Percentiles rank a stretch among this genome's conserved stretches.
These are phyloP conservation scores for Noctua janthe DNA, from an alignment of 2,888 invertebrate species.

Conservation along the genomic window DNA sequence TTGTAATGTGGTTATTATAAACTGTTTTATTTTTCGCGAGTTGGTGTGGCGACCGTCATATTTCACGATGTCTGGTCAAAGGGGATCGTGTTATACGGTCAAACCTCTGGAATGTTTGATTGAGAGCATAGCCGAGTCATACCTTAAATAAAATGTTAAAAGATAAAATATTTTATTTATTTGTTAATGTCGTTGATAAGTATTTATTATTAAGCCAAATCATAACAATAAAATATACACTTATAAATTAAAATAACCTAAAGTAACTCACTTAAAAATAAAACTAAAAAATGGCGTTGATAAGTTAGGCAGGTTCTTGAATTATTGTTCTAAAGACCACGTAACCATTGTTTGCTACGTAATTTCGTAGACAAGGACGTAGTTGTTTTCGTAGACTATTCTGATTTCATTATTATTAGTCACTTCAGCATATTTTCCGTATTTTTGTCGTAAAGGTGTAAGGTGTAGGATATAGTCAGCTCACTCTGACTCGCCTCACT, in stretches of 20 bases:
- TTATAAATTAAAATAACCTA: no score
- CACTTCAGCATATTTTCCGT: not conserved
- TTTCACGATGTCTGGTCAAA: constrained; percentile 82
- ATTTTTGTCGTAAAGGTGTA: constrained; percentile 11
- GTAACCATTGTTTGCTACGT: not conserved
- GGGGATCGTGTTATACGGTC: constrained; percentile 73
- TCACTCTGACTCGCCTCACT: constrained; percentile 37
- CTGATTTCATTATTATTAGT: constrained; percentile 4
- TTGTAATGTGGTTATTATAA: constrained; percentile 73
- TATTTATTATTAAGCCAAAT: no score
- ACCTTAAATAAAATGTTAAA: constrained; percentile 60
- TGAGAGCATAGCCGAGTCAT: constrained; percentile 62
- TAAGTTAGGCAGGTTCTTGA: constrained; percentile 31
- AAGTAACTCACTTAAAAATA: no score
- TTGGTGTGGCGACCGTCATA: constrained; percentile 81
- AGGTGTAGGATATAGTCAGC: not conserved
- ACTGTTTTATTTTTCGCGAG: constrained; percentile 79
- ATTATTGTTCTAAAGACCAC: constrained; percentile 17
- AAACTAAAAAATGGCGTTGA: no score
- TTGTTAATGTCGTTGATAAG: constrained; percentile 56
- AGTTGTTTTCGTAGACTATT: not conserved
- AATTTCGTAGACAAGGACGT: not conserved
- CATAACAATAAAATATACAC: no score
- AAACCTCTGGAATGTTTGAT: constrained; percentile 69
- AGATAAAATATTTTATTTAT: constrained; percentile 57